Evolutionary conservation across 2,113 vertebrate genomes (phyloP), one percentile per base, ranked within the genome.

Genomic region (Mastomys coucha): DNA sequence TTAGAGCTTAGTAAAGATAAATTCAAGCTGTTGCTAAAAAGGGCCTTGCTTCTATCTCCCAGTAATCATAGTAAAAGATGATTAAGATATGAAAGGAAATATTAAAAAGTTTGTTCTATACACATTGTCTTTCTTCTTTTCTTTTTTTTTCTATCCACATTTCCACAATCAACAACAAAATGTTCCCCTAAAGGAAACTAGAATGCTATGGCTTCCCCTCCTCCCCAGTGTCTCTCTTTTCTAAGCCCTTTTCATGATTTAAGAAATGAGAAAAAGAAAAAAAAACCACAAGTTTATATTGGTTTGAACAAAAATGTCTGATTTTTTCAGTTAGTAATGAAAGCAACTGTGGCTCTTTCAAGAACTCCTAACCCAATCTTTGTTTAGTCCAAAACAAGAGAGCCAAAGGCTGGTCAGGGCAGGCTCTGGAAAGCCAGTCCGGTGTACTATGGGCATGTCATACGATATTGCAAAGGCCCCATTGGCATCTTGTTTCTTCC

Each of bases 221-320:
- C n/a, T 78, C 63, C 60, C 26, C 16, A 42, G 73, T 17, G 42
- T 36, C 12, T 94, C 0, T 58, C 36, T 96, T 97, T 97, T 88
- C 95, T 63, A 92, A 98, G 93, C 94, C 95, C 93, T 56, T 95
- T 94, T 90, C 39, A n/a, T 97, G 78, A 88, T 97, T 96, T 97
- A 95, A 84, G 92, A 97, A 96, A 96, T 1, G 91, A 96, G 67
- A 87, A 82, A 10, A 95, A 53, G 7, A 51, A 45, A 67, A 81
- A 93, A 97, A 93, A 92, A 60, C 28, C 65, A 69, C n/a, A 85
- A 77, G 14, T 97, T 96, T 88, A 82, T 85, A 63, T 92, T 93
- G 51, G 88, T 85, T 91, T 92, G 88, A 89, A 28, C 20, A 0
- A 76, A 31, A 78, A 31, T n/a, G 24, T 39, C 58, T 45, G 80